Evolutionary conservation across 2,888 invertebrate genomes (phyloP).

Genomic region (Drosophila cyrtoloma): DNA sequence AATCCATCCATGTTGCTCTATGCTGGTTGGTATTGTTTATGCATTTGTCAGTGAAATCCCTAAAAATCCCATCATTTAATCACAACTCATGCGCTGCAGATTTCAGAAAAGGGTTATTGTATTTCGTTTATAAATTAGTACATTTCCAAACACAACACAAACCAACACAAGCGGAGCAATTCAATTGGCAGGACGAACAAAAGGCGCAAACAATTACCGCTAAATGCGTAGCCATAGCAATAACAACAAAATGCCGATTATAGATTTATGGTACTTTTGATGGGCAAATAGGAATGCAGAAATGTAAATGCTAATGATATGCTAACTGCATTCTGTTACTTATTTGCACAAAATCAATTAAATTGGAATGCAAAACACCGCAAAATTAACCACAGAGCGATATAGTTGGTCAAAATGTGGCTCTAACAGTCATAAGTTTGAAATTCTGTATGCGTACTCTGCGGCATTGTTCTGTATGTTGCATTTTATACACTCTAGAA

Average conservation of each 20-base stretch:
- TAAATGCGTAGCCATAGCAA: slow-evolving; percentile 36
- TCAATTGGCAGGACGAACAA: slow-evolving; percentile 2
- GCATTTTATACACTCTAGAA: neutral
- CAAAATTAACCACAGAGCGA: slow-evolving; percentile 25
- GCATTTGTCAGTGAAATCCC: slow-evolving; percentile 30
- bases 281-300: slow-evolving; percentile 7
- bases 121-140: slow-evolving; percentile 31
- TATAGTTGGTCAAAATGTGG: slow-evolving; percentile 11
- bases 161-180: slow-evolving; percentile 3
- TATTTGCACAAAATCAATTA: slow-evolving; percentile 66
- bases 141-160: slow-evolving; percentile 9
- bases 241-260: neutral
- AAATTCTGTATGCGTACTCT: neutral
- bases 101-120: slow-evolving; percentile 5
- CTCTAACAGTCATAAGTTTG: slow-evolving; percentile 2
- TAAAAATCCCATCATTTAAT: slow-evolving; percentile 53
- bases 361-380: slow-evolving; percentile 48
- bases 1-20: slow-evolving; percentile 9
- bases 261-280: slow-evolving; percentile 8
- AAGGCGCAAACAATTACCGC: slow-evolving; percentile 34
- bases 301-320: slow-evolving; percentile 33
- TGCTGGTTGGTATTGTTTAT: slow-evolving; percentile 19
- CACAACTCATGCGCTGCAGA: slow-evolving; percentile 17
- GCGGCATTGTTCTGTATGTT: neutral
- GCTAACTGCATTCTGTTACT: slow-evolving; percentile 27